Percentiles rank a stretch among this genome's conserved stretches.
Evolutionary conservation across 2,888 invertebrate species (phyloP).

Genomic region (Acrobeloides nanus): DNA sequence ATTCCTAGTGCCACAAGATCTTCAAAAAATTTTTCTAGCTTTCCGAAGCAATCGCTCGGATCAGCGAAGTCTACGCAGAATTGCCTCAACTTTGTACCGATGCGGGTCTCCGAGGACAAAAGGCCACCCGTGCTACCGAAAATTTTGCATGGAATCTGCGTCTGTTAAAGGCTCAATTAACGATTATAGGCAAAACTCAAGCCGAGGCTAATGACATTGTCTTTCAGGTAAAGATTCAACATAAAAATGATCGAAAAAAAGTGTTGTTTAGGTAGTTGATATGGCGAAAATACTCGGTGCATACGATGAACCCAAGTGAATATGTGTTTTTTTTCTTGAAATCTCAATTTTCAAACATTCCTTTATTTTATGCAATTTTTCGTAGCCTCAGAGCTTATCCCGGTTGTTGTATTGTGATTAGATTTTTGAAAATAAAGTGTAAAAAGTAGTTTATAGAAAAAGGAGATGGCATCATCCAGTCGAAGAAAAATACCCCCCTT

Average conservation of each 20-base stretch:
- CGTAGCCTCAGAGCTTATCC: too few relatives aligned
- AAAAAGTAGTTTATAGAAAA: too few relatives aligned
- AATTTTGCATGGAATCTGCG: conserved; percentile 62
- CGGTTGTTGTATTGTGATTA: too few relatives aligned
- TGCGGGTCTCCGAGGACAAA: conserved; percentile 59
- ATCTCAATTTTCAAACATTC: too few relatives aligned
- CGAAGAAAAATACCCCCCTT: too few relatives aligned
- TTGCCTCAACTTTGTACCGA: conserved; percentile 56
- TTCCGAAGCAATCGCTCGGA: conserved; percentile 44
- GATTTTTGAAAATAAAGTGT: too few relatives aligned
- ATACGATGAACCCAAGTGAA: too few relatives aligned
- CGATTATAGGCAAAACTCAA: conserved; percentile 58
- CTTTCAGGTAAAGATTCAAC: conserved; percentile 57
- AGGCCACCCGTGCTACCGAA: conserved; percentile 58
- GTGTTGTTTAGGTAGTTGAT: conserved; percentile 57
- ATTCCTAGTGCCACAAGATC: too few relatives aligned
- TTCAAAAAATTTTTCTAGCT: conserved; percentile 28
- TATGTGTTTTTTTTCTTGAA: too few relatives aligned
- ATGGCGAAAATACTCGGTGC: conserved; percentile 28
- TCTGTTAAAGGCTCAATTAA: conserved; percentile 60
- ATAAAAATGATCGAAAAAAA: not conserved
- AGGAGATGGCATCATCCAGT: too few relatives aligned
- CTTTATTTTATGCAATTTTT: too few relatives aligned
- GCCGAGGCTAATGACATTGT: conserved; percentile 59
- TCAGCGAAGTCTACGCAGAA: conserved; percentile 56